phyloP scores from a whole-genome alignment of 2,888 invertebrate species.

The Rhogogaster chlorosoma region DNA sequence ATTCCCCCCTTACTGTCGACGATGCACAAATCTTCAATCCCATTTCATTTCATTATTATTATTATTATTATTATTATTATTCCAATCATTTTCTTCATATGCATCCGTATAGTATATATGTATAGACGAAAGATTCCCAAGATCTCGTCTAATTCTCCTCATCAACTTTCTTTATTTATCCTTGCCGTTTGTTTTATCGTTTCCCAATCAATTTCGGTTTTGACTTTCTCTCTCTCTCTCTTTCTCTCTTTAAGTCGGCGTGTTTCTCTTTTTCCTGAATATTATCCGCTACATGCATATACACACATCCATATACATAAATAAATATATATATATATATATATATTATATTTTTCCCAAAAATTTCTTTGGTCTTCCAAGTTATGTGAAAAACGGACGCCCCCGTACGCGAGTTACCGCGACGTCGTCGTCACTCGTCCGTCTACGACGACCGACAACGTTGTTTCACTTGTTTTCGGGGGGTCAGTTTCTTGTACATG shows the following conservation, averaged over 20 bases:
- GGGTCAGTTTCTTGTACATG: conserved; percentile 70
- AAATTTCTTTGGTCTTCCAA: neutral
- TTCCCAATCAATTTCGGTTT: neutral
- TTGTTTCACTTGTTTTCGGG: conserved; percentile 41
- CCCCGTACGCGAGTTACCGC: conserved; percentile 15
- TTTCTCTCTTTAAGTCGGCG: neutral
- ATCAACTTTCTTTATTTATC: neutral
- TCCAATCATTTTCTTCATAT: neutral
- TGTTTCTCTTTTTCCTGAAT: neutral
- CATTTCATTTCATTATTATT: neutral
- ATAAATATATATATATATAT: neutral
- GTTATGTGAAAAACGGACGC: neutral
- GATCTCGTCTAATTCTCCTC: neutral
- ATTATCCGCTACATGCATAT: neutral
- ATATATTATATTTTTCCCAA: neutral
- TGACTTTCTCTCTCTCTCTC: neutral
- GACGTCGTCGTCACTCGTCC: conserved; percentile 37
- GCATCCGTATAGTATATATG: neutral
- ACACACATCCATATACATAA: neutral
- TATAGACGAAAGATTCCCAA: neutral
- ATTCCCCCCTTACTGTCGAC: neutral
- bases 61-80: neutral
- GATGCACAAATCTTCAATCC: conserved; percentile 7
- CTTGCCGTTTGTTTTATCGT: neutral
- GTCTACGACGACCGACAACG: conserved; percentile 12